A percentile compares a stretch with the other conserved stretches of the same genome.
Conservation (phyloP, 1,140 invertebrate species). For the Drosophila burlai region DNA sequence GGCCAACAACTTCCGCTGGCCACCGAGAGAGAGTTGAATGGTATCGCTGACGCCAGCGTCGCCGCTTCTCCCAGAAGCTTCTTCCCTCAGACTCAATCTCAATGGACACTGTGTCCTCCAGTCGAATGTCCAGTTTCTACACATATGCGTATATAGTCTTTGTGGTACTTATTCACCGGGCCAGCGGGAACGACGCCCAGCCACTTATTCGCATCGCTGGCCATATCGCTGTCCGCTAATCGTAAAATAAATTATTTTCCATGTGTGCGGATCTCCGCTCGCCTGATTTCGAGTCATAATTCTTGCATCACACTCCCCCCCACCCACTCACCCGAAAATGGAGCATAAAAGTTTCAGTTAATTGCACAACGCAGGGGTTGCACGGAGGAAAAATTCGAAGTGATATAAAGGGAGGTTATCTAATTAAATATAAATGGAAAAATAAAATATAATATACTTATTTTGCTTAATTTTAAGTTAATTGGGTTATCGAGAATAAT, state of each 20-base stretch:
- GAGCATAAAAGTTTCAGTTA: slow-evolving; percentile 67
- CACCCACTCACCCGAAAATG: slow-evolving; percentile 7
- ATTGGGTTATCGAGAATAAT: too few relatives aligned
- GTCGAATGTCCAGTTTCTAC: slow-evolving; percentile 6
- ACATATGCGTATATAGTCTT: neutral
- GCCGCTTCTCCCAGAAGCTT: slow-evolving; percentile 32
- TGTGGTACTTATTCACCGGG: slow-evolving; percentile 21
- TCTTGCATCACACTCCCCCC: slow-evolving; percentile 50
- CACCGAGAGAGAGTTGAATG: slow-evolving; percentile 1
- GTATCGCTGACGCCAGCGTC: slow-evolving; percentile 67
- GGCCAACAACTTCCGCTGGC: slow-evolving; percentile 40
- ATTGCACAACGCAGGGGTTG: slow-evolving; percentile 52
- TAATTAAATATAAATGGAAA: neutral
- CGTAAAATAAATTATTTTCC: slow-evolving; percentile 82
- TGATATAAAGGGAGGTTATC: too few relatives aligned
- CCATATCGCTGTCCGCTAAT: slow-evolving; percentile 48
- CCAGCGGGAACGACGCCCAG: slow-evolving; percentile 40
- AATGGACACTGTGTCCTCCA: slow-evolving; percentile 12
- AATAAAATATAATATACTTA: neutral
- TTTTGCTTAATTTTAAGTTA: neutral
- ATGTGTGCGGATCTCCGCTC: slow-evolving; percentile 50
- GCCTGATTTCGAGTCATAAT: slow-evolving; percentile 76
- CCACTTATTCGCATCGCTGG: slow-evolving; percentile 66
- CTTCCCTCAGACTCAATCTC: slow-evolving; percentile 12
- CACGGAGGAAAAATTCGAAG: slow-evolving; percentile 1